These are phyloP conservation scores for Drosophila parthenogenetica DNA, from an alignment of 2,888 invertebrate species.

Conservation along the genomic window DNA sequence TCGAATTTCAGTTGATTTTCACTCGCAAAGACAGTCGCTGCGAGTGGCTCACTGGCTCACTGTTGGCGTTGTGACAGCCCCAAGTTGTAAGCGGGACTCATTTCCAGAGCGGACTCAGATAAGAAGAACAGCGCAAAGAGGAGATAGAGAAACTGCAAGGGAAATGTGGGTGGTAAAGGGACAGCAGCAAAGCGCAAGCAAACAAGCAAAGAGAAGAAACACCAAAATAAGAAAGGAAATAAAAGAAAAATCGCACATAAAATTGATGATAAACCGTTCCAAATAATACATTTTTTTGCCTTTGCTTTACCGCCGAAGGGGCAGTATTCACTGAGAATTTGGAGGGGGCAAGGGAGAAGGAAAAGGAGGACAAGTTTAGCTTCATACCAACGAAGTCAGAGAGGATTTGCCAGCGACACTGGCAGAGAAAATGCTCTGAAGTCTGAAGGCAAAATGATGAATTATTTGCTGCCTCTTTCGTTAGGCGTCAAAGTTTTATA, in stretches of 20 bases:
- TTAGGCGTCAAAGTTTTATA: constrained; percentile 76
- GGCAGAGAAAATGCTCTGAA: constrained; percentile 72
- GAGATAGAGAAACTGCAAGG: constrained; percentile 3
- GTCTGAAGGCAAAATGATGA: constrained; percentile 79
- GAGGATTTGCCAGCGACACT: constrained; percentile 49
- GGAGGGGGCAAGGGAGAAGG: constrained; percentile 4
- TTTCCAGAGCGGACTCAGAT: constrained; percentile 51
- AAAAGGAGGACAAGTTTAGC: constrained; percentile 27
- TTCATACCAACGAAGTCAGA: constrained; percentile 45
- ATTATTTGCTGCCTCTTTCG: constrained; percentile 82
- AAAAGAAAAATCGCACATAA: constrained; percentile 77
- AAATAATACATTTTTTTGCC: constrained; percentile 73
- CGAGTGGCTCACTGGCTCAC: constrained; percentile 38
- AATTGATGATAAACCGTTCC: constrained; percentile 82
- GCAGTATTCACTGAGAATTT: constrained; percentile 29
- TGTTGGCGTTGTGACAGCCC: constrained; percentile 8
- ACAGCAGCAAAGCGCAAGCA: constrained; percentile 49
- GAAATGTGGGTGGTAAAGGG: constrained; percentile 26
- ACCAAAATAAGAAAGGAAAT: constrained; percentile 45
- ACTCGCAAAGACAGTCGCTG: constrained; percentile 73
- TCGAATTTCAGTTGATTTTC: constrained; percentile 81
- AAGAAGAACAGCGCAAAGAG: constrained; percentile 15
- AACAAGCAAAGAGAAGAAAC: constrained; percentile 34
- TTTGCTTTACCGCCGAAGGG: constrained; percentile 37
- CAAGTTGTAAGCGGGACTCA: constrained; percentile 41